These are phyloP conservation scores for Ceratoteleas bidentatus DNA, from an alignment of 1,140 invertebrate species.

Conservation along the genomic window DNA sequence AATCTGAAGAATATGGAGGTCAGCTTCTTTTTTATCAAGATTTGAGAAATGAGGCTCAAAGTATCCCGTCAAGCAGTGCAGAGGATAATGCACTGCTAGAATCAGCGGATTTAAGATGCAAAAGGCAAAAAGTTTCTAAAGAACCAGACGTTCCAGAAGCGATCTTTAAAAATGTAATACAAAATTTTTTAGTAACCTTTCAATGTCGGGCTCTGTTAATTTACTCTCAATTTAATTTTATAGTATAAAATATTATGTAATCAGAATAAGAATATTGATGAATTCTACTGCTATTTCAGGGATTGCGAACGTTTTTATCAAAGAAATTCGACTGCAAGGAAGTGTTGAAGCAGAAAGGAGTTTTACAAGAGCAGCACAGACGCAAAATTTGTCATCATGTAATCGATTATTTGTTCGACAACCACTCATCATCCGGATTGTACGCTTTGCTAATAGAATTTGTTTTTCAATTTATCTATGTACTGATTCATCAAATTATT, in stretches of 20 bases:
- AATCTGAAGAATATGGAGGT: too few species aligned
- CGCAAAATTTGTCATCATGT: slow-evolving; percentile 22
- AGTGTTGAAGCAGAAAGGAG: neutral
- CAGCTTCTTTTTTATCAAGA: too few species aligned
- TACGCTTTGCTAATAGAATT: too few species aligned
- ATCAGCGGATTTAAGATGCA: neutral
- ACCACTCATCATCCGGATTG: slow-evolving; percentile 7
- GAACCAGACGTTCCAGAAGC: neutral
- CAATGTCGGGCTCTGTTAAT: neutral
- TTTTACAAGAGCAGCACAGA: slow-evolving; percentile 2
- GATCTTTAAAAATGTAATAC: slow-evolving; percentile 17
- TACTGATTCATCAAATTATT: too few species aligned
- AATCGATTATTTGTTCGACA: slow-evolving; percentile 17
- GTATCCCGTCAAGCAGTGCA: too few species aligned
- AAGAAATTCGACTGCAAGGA: slow-evolving; percentile 7
- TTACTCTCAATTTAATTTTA: too few species aligned
- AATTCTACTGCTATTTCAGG: slow-evolving; percentile 6
- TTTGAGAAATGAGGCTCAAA: neutral
- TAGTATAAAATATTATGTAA: too few species aligned
- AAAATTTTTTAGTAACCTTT: neutral
- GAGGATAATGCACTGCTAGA: too few species aligned
- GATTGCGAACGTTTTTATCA: slow-evolving; percentile 14
- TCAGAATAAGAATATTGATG: too few species aligned
- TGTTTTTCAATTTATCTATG: too few species aligned
- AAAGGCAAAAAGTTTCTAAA: slow-evolving; percentile 6